These are phyloP conservation scores for Brachionus rubens DNA, from an alignment of 1,140 invertebrate genomes.

Conservation along the genomic window DNA sequence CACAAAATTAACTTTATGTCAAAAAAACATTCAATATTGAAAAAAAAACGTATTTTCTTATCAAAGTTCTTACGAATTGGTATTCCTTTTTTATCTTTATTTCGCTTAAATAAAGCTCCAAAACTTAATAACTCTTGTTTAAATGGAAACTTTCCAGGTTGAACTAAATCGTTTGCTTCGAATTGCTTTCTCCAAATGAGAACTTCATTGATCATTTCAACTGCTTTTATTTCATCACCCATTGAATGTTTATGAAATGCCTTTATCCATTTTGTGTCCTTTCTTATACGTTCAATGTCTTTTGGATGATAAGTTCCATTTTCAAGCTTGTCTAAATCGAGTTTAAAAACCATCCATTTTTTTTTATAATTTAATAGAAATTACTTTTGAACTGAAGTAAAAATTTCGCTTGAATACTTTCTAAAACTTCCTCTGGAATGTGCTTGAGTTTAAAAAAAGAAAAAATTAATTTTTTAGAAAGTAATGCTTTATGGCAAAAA, in stretches of 20 bases:
- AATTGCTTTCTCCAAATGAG: slow-evolving; percentile 75
- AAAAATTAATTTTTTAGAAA: no score
- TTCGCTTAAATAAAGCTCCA: slow-evolving; percentile 70
- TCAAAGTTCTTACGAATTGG: slow-evolving; percentile 48
- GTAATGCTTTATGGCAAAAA: no score
- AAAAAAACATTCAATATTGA: no score
- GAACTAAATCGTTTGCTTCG: slow-evolving; percentile 66
- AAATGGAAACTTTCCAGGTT: slow-evolving; percentile 68
- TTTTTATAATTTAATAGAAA: neutral
- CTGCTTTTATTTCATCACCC: slow-evolving; percentile 64
- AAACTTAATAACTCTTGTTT: slow-evolving; percentile 70
- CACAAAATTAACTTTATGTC: slow-evolving; percentile 49
- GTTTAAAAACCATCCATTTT: neutral
- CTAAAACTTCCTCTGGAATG: no score
- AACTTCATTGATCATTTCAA: slow-evolving; percentile 74
- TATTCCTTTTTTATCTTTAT: slow-evolving; percentile 73
- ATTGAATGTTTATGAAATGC: slow-evolving; percentile 71
- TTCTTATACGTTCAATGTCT: slow-evolving; percentile 68
- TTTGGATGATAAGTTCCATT: slow-evolving; percentile 64
- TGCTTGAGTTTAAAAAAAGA: no score
- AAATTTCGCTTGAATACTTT: no score
- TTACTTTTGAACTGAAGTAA: neutral
- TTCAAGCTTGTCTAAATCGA: slow-evolving; percentile 22
- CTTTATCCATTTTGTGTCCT: slow-evolving; percentile 67
- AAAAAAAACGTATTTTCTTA: no score